Base-by-base conservation (phyloP, 2,888 invertebrate genomes). In the Oligia latruncula region DNA sequence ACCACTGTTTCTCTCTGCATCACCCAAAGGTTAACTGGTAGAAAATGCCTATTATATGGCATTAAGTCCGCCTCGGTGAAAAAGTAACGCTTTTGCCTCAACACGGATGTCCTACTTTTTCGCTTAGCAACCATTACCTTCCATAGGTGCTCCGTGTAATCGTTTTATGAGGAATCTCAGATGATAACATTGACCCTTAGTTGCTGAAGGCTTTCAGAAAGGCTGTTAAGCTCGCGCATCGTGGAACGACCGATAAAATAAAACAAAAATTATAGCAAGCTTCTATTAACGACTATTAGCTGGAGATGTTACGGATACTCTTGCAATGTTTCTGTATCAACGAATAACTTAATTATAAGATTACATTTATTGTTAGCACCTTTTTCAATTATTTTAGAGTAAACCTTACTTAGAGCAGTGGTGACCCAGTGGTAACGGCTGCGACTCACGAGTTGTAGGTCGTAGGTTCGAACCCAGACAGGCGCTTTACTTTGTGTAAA, bases 111-210 rank as follows among this genome's bases (percentile, higher is more conserved):
- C 68, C 11, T 23, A 1, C 5, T 23, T 78, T 67, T 71, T 43
- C 40, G 17, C 58, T 55, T 29, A 29, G 23, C n/a, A 71, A 52
- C 46, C 29, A 35, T 67, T 65, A 29, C 4, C 49, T 64, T 29
- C 58, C 29, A 40, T 67, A 64, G n/a, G 13, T 80, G 60, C 23
- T 52, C 13, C 52, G 62, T 82, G 52, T 82, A 80, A 86, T 81
- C 83, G 77, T 77, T 86, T 80, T 65, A 76, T 46, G 62, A 73
- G 75, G 80, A 85, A 86, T 83, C 77, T 88, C 62, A 71, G 81
- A 66, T 77, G 72, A 73, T 85, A 85, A 86, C 74, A 83, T 81
- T 91, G 88, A 86, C 86, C 87, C 85, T 88, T 87, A 79, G 74
- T 78, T 75, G 72, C 74, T 71, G 78, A 78, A 78, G 77, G 81